Evolutionary conservation across 2,113 vertebrate species (phyloP).

Genomic region (Tyto alba): DNA sequence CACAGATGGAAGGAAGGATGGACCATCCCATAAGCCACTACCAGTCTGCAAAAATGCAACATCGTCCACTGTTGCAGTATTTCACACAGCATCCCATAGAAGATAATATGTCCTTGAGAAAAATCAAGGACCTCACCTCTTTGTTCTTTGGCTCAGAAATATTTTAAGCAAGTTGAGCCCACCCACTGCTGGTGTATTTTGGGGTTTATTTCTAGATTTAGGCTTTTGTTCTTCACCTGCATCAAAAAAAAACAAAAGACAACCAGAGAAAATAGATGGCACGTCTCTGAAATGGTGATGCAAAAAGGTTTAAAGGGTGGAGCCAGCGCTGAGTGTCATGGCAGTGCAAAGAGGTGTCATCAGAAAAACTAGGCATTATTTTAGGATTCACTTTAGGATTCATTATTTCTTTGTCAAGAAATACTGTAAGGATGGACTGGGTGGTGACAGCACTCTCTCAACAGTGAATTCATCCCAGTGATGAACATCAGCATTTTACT

Average conservation of each 20-base stretch:
- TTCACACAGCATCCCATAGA: constrained; percentile 47
- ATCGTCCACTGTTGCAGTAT: neutral
- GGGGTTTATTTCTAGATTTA: neutral
- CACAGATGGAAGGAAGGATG: neutral
- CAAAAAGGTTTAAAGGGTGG: neutral
- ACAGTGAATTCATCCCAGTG: accelerated
- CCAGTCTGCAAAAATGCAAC: constrained; percentile 13
- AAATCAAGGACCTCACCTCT: constrained; percentile 63
- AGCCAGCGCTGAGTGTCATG: accelerated
- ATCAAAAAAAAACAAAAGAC: neutral
- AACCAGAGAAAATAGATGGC: neutral
- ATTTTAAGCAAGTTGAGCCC: constrained; percentile 51
- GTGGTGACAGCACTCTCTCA: neutral
- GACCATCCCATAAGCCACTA: neutral
- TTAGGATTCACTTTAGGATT: neutral
- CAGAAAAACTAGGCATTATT: neutral
- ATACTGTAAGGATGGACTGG: neutral
- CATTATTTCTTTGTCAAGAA: neutral
- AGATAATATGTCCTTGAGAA: constrained; percentile 24
- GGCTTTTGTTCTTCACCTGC: constrained; percentile 46
- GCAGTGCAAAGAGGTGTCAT: neutral
- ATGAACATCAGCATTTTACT: neutral
- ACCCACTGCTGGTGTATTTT: neutral
- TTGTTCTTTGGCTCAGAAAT: constrained; percentile 33
- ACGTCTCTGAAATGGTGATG: neutral